These are phyloP conservation scores for Cryptocheilus praepositus DNA, from an alignment of 2,888 invertebrate species.

Conservation along the genomic window DNA sequence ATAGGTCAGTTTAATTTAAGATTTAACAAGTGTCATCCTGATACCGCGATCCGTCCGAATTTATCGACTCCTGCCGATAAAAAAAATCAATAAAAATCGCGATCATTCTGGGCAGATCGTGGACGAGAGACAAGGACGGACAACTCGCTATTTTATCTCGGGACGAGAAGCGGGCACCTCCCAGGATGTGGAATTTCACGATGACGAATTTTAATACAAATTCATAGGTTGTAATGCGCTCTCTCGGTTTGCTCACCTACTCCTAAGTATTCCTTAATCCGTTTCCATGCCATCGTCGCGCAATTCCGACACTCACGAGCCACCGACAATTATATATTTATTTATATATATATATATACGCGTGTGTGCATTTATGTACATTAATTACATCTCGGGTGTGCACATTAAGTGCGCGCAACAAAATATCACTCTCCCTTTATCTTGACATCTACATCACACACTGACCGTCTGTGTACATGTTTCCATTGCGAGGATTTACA, in stretches of 20 bases:
- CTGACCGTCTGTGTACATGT: background rate
- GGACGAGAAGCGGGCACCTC: slow-evolving; percentile 57
- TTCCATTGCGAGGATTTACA: too few relatives aligned
- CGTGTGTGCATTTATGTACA: slow-evolving; percentile 45
- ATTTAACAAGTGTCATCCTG: too few relatives aligned
- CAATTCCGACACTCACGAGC: slow-evolving; percentile 15
- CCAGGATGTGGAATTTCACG: slow-evolving; percentile 61
- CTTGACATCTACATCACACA: slow-evolving; percentile 56
- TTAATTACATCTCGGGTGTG: slow-evolving; percentile 56
- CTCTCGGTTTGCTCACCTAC: slow-evolving; percentile 64
- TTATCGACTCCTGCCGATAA: background rate
- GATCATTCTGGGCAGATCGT: too few relatives aligned
- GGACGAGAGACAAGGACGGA: slow-evolving; percentile 3
- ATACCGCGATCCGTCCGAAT: too few relatives aligned
- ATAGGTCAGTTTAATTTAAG: too few relatives aligned
- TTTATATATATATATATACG: slow-evolving; percentile 32
- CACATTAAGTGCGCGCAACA: slow-evolving; percentile 41
- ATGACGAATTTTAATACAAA: slow-evolving; percentile 36
- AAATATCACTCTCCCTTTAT: slow-evolving; percentile 51
- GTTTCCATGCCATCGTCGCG: slow-evolving; percentile 61
- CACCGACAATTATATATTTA: background rate
- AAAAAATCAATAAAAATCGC: background rate
- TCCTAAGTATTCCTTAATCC: slow-evolving; percentile 60
- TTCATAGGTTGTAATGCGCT: slow-evolving; percentile 13
- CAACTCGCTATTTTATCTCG: slow-evolving; percentile 38